Percentiles rank a stretch among this genome's conserved stretches.
These are phyloP conservation scores for Yponomeuta malinellus DNA, from an alignment of 2,888 invertebrate species.

Conservation along the genomic window DNA sequence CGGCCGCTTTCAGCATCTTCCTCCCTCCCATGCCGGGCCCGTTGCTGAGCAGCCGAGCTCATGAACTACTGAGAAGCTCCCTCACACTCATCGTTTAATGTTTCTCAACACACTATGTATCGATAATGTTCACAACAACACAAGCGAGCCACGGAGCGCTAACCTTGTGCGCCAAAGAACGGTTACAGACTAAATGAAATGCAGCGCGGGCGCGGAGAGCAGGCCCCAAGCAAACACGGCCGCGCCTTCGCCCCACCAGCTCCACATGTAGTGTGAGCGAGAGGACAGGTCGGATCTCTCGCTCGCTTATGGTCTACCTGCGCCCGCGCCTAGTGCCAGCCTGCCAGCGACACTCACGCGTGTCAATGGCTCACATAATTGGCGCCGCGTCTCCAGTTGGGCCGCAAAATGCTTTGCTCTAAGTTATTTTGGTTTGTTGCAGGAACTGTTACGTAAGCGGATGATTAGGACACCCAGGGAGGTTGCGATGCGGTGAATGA, in stretches of 20 bases:
- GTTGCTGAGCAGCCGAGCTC: slow-evolving; percentile 58
- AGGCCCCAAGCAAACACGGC: slow-evolving; percentile 55
- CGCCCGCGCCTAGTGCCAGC: slow-evolving; percentile 59
- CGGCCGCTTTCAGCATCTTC: slow-evolving; percentile 67
- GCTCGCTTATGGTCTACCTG: slow-evolving; percentile 46
- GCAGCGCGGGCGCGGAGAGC: slow-evolving; percentile 61
- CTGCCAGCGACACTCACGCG: slow-evolving; percentile 46
- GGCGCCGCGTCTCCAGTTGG: slow-evolving; percentile 19
- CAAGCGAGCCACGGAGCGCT: slow-evolving; percentile 33
- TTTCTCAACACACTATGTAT: slow-evolving; percentile 53
- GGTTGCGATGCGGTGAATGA: too few species aligned
- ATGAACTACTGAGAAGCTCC: slow-evolving; percentile 32
- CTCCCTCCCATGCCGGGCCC: slow-evolving; percentile 64
- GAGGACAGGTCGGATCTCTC: slow-evolving; percentile 32
- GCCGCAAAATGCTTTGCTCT: not conserved
- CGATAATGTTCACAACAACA: slow-evolving; percentile 33
- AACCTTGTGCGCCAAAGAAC: slow-evolving; percentile 46
- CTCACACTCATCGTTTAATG: slow-evolving; percentile 69
- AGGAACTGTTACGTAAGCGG: too few species aligned
- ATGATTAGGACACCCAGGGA: too few species aligned
- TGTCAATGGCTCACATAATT: slow-evolving; percentile 62
- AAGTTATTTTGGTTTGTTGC: not conserved
- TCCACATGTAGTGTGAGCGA: slow-evolving; percentile 39
- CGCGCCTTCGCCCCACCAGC: slow-evolving; percentile 68
- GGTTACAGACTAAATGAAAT: slow-evolving; percentile 75